A percentile compares a stretch with the other conserved stretches of the same genome.
phyloP scores from a whole-genome alignment of 2,797 vertebrate genomes.

The Nasua narica region DNA sequence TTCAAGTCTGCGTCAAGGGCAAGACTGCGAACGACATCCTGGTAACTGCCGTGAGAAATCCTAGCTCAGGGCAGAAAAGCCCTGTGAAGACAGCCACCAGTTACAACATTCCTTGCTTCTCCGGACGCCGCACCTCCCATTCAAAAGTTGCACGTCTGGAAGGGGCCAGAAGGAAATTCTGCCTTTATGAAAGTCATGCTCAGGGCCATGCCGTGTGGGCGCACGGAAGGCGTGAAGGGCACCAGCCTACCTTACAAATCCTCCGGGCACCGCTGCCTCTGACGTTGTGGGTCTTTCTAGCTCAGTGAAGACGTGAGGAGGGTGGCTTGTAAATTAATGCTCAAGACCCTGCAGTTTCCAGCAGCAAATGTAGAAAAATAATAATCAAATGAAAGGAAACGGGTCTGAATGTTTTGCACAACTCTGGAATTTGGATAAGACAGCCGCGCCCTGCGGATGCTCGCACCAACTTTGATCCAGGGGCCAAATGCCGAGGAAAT shows the following conservation, averaged over 20 bases:
- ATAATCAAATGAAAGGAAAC: background rate
- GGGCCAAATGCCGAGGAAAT: background rate
- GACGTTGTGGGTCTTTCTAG: background rate
- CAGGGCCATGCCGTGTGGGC: background rate
- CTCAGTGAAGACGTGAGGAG: background rate
- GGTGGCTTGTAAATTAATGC: background rate
- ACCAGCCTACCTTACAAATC: too few species aligned
- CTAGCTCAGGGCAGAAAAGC: too few species aligned
- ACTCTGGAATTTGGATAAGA: background rate
- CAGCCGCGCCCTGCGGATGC: background rate
- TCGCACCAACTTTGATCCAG: background rate
- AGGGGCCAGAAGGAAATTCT: background rate
- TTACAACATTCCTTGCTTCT: background rate
- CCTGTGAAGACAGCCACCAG: fast-evolving
- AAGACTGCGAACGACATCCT: background rate
- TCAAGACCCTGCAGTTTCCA: background rate
- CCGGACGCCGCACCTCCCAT: background rate
- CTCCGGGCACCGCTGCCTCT: background rate
- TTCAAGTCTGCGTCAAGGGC: fast-evolving
- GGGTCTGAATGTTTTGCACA: background rate
- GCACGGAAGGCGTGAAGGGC: background rate
- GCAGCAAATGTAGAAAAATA: background rate
- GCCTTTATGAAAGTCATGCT: background rate
- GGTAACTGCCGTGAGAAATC: background rate
- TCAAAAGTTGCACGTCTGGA: background rate